Evolutionary conservation across 2,888 invertebrate genomes (phyloP), one percentile per base, ranked within the genome.

Genomic region (Papilio demoleus): DNA sequence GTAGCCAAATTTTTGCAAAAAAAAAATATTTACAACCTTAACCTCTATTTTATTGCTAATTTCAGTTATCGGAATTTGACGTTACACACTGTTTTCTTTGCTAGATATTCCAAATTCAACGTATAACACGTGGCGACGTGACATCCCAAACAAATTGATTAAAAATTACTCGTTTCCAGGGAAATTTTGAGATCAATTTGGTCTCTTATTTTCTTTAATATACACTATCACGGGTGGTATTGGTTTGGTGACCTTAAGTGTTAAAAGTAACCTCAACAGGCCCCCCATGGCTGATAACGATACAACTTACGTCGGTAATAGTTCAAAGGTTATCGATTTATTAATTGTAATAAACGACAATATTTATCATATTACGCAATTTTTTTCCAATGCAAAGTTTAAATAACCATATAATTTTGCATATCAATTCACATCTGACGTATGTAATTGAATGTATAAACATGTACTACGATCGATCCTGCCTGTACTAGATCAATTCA

Each of bases 401-500:
- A 11, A 22, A 22, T 14, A 5, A 19, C 17, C 47, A 47, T 9
- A 12, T 47, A 22, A 22, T 53, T 31, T 27, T 53, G 31, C 27
- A 50, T 22, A 17, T 47, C 11, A 14, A 56, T 56, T 31, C 53
- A 24, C 11, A n/a, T 17, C 9, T 56, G 53, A 47, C 62, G 45
- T 36, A 62, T 45, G 4, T 42, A 5, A 61, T 38, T 61, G 40
- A 24, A 61, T 40, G 19, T 27, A 14, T 4, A 31, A 31, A 56
- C n/a, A n/a, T 60, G 4, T 19, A 17, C n/a, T 1, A 8, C 34
- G 34, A 47, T n/a, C 19, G 65, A 65, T 17, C 65, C 34, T 40
- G 65, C 17, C 12, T 58, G 19, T 14, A 65, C 31, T 40, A 58
- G 58, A 58, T 65, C 42, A 17, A 65, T 40, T 56, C 14, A 31